Evolutionary conservation across 2,888 invertebrate species (phyloP).

Genomic region (Pristionchus exspectatus): DNA sequence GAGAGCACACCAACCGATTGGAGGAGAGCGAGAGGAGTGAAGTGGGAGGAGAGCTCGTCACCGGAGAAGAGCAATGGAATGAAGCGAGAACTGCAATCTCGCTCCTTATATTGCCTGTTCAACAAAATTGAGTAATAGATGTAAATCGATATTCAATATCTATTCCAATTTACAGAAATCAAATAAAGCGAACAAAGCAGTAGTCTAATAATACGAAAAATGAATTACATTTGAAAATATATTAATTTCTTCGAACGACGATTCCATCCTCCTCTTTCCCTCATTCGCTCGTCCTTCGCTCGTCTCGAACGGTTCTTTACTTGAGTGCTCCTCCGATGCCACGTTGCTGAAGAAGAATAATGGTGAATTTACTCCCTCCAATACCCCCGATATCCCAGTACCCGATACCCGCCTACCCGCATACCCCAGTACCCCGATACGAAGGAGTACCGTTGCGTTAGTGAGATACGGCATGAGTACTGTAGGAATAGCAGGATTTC

Average conservation of each 20-base stretch:
- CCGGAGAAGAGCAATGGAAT: neutral
- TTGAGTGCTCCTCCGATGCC: neutral
- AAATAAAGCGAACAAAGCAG: no score
- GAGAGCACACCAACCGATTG: neutral
- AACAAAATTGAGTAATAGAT: neutral
- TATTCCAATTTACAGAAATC: no score
- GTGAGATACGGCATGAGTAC: no score
- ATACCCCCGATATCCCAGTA: no score
- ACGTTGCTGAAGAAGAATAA: constrained; percentile 7
- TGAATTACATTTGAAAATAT: no score
- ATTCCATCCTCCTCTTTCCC: neutral
- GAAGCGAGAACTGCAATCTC: neutral
- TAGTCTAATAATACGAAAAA: no score
- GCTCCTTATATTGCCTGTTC: neutral
- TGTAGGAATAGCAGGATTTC: no score
- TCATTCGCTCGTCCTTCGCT: neutral
- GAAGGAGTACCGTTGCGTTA: no score
- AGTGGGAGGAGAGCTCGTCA: neutral
- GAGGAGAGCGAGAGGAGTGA: neutral
- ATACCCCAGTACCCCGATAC: no score
- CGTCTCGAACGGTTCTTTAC: neutral
- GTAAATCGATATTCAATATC: neutral
- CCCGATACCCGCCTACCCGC: no score
- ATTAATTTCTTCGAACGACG: no score
- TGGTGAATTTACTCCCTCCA: neutral